Base-by-base conservation (phyloP, 2,113 vertebrate species). In the Tragelaphus imberbis region DNA sequence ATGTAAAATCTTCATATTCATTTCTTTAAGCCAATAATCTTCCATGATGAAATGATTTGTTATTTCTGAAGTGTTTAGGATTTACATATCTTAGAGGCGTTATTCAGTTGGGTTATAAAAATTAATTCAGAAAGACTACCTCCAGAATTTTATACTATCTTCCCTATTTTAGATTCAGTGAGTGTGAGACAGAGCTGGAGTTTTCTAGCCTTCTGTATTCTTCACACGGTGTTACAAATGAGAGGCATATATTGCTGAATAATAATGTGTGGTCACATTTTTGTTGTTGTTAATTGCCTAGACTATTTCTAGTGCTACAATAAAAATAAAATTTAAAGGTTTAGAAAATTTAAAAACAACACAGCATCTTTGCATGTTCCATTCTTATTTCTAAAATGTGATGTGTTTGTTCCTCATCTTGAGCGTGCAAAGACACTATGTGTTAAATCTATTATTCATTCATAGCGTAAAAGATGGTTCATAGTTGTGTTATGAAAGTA, bases 11-110 rank as follows among this genome's bases (percentile, higher is more conserved):
- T 95, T 97, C 75, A 79, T 53, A 89, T 88, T 94, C 63, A 90
- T 92, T 97, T 95, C 95, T 90, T 91, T 96, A 97, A 97, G 96
- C 58, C 96, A 97, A 79, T 97, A 97, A 97, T 97, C 97, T 96
- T 92, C 96, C 68, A 93, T 88, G 95, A 88, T 97, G 92, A 96
- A 95, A 97, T 92, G 92, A 94, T 96, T 95, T 97, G 87, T 96
- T 97, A 96, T 94, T 97, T 97, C 90, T 95, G 94, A 97, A 96
- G 92, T 95, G 89, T 87, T 94, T 96, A 92, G 94, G 94, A 97
- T 98, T 98, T 98, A 85, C 96, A 97, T 97, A 96, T 97, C 84
- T 97, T 97, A 95, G 80, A 96, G 58, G 63, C 19, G 40, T 96
- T 96, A 95, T 95, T 97, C 95, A 92, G 87, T 55, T 95, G 92